Base-by-base conservation (phyloP, 2,113 vertebrate genomes). In the Acrocephalus arundinaceus region DNA sequence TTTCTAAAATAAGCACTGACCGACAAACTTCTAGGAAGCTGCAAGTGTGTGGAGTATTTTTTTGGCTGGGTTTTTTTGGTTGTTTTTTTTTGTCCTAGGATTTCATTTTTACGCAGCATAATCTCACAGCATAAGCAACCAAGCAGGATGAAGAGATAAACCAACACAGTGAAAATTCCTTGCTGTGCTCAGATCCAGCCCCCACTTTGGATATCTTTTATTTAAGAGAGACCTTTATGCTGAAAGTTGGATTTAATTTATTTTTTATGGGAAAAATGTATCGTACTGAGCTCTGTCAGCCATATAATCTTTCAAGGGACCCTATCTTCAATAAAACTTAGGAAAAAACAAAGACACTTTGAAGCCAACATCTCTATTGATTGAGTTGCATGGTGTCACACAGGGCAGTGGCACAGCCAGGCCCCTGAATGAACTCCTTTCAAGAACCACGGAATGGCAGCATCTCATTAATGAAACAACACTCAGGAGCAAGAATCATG, bases 1-100 rank as follows among this genome's bases (percentile, higher is more conserved):
- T 61, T 85, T 72, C 91, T 94, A 94, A 95, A 92, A 67, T 82
- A 75, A 94, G 48, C 61, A 68, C 11, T 41, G 83, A 61, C 73
- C 49, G 27, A 84, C 52, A 52, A 86, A 67, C 35, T 91, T 91
- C 65, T 35, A 89, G 52, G 73, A 94, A 90, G 89, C 49, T 75
- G 11, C 20, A 52, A 43, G 28, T 37, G 22, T 19, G 68, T 15
- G 70, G n/a, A 41, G 24, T 18, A 25, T 17, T 61, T 61, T 61
- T 58, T 24, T 25, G 12, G 54, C 20, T 55, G 30, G n/a, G 15
- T 8, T 25, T 21, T 6, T 12, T 27, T 27, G 19, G 76, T 37
- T 72, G 11, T 28, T 12, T 55, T 57, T 8, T 21, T 57, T 19
- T 33, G n/a, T 37, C 86, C 72, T 78, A 52, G 39, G 51, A 41